phyloP scores from a whole-genome alignment of 1,140 invertebrate species.

The Drosophila ambigua region DNA sequence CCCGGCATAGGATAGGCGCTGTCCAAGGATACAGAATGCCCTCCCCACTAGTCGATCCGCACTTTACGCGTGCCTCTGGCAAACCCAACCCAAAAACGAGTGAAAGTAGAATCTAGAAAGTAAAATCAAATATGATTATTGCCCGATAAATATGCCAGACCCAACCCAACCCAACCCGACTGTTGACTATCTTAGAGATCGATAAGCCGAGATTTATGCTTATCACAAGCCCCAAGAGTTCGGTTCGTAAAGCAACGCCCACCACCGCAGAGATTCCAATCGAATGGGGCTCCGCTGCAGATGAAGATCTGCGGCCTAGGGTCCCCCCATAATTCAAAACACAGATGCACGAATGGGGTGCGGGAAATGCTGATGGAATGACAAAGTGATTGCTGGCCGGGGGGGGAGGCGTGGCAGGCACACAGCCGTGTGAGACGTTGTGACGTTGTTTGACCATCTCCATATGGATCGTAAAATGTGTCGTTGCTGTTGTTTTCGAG shows the following conservation, averaged over 20 bases:
- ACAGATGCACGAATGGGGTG: background rate
- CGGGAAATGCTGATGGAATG: slow-evolving; percentile 66
- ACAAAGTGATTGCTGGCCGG: slow-evolving; percentile 45
- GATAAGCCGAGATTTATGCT: slow-evolving; percentile 73
- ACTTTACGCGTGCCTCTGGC: background rate
- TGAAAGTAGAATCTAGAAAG: slow-evolving; percentile 52
- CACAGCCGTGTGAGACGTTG: slow-evolving; percentile 6
- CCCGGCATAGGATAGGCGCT: slow-evolving; percentile 1
- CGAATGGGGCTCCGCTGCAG: background rate
- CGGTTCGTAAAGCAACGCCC: slow-evolving; percentile 45
- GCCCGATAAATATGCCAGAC: slow-evolving; percentile 30
- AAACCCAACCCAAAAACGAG: background rate
- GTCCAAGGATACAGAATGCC: slow-evolving; percentile 36
- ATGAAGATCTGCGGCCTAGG: background rate
- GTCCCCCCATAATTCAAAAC: slow-evolving; percentile 49
- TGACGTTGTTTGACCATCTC: slow-evolving; percentile 3
- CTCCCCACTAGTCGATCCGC: background rate
- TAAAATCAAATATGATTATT: slow-evolving; percentile 27
- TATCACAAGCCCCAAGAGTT: slow-evolving; percentile 33
- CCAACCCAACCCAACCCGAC: background rate
- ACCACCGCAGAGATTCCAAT: slow-evolving; percentile 15
- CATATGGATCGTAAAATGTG: slow-evolving; percentile 45
- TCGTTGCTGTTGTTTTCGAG: slow-evolving; percentile 16
- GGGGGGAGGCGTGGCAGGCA: background rate
- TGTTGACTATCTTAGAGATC: slow-evolving; percentile 68